Evolutionary conservation across 1,140 invertebrate species (phyloP), one percentile per base, ranked within the genome.

Genomic region (Homarus americanus): DNA sequence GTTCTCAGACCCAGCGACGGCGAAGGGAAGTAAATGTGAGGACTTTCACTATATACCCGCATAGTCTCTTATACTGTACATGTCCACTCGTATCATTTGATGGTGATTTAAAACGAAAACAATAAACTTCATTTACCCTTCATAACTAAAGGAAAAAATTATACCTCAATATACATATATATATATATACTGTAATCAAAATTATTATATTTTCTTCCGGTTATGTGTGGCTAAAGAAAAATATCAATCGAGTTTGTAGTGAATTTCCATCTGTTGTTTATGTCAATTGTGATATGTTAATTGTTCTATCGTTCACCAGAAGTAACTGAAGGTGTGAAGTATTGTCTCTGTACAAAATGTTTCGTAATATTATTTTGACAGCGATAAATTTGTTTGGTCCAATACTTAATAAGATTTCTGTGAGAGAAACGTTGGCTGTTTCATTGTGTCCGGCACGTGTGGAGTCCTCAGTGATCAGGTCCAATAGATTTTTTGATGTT

Each of bases 101-200:
- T 41, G 17, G 40, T 79, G 76, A 44, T 44, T 9, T n/a, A 15
- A 58, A 58, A 15, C 24, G 53, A 24, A 58, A 20, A 58, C 12
- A 58, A 58, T 0, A 28, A 40, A 4, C 20, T 76, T 32, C 20
- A 15, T 79, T 79, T 1, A 2, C 7, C 12, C 24, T 79, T 17
- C 0, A 44, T 49, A 28, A 40, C 24, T 79, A 3, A 44, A 49
- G 24, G 32, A 38, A 44, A 79, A 17, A 7, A 10, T 28, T 41
- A 28, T 44, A 58, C 53, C 53, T 49, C n/a, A 4, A 79, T 44
- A 28, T 73, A 73, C 32, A 73, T 73, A 28, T 73, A 28, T 73
- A 73, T 73, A 24, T 76, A 76, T 76, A 79, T 79, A 79, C 53
- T 4, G 17, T 58, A 58, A 58, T 58, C 53, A 58, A 58, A 76